Percentiles rank a stretch among this genome's conserved stretches.
phyloP scores from a whole-genome alignment of 2,888 invertebrate genomes.

The Magallana nippona region DNA sequence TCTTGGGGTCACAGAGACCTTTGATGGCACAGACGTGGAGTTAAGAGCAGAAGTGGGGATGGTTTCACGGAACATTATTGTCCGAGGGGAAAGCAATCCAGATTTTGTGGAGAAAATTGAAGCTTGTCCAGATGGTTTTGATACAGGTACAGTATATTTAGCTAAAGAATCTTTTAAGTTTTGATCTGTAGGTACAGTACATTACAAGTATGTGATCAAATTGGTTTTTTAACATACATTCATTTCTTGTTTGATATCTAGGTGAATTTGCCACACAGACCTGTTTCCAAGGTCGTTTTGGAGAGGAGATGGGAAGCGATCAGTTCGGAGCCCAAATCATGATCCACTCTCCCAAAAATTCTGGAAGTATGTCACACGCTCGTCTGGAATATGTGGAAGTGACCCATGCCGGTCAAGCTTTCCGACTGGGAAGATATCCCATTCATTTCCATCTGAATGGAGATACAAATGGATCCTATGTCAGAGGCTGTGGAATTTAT shows the following conservation, averaged over 20 bases:
- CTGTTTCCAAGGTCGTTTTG: constrained; percentile 77
- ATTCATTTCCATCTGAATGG: constrained; percentile 75
- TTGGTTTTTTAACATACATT: too few species aligned
- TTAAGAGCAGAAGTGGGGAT: constrained; percentile 76
- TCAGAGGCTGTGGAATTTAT: constrained; percentile 67
- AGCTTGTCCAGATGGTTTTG: constrained; percentile 75
- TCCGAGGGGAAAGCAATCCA: constrained; percentile 70
- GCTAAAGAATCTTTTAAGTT: too few species aligned
- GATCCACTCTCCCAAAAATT: constrained; percentile 55
- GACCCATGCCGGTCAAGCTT: constrained; percentile 71
- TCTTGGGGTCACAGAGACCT: constrained; percentile 65
- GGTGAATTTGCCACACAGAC: constrained; percentile 77
- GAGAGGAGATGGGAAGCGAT: constrained; percentile 73
- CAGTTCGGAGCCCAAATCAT: constrained; percentile 73
- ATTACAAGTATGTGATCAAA: too few species aligned
- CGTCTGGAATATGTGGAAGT: constrained; percentile 65
- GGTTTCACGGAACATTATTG: constrained; percentile 74
- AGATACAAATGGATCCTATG: constrained; percentile 67
- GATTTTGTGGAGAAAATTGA: constrained; percentile 73
- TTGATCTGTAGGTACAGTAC: too few species aligned
- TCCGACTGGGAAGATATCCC: constrained; percentile 75
- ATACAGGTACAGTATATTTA: constrained; percentile 66
- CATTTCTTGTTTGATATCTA: constrained; percentile 45
- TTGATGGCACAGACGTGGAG: constrained; percentile 65
- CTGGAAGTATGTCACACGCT: constrained; percentile 50